phyloP scores from a whole-genome alignment of 53 echinoderm and acorn worm genomes.

The Temnopleurus reevesii region DNA sequence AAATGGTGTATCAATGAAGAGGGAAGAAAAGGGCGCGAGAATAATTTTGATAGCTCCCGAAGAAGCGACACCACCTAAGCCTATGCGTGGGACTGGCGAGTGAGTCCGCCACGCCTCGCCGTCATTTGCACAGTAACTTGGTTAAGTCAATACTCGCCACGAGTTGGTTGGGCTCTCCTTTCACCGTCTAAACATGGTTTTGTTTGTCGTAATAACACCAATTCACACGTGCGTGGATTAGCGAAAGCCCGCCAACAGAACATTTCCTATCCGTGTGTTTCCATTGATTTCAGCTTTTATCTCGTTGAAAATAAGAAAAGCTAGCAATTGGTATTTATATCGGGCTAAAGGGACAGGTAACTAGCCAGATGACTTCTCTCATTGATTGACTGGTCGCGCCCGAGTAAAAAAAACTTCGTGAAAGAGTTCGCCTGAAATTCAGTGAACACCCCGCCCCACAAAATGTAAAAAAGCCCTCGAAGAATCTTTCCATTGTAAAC shows the following conservation, averaged over 20 bases:
- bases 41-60: slow-evolving; percentile 26
- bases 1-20: slow-evolving; percentile 1
- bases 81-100: slow-evolving; percentile 47
- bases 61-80: slow-evolving; percentile 20
- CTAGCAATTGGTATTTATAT: slow-evolving; percentile 41
- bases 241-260: slow-evolving; percentile 49
- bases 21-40: slow-evolving; percentile 40
- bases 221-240: slow-evolving; percentile 61
- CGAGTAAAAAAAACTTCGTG: too few species aligned
- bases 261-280: slow-evolving; percentile 50
- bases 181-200: slow-evolving; percentile 54
- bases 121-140: slow-evolving; percentile 52
- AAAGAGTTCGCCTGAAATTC: too few species aligned
- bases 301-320: slow-evolving; percentile 28
- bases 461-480: too few species aligned
- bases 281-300: slow-evolving; percentile 18
- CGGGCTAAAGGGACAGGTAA: slow-evolving; percentile 19
- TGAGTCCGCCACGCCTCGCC: slow-evolving; percentile 22
- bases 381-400: slow-evolving; percentile 39
- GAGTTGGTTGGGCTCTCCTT: slow-evolving; percentile 47
- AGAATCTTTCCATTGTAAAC: too few species aligned
- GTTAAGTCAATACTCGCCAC: slow-evolving; percentile 60
- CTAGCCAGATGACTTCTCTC: slow-evolving; percentile 25
- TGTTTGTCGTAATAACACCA: slow-evolving; percentile 62
- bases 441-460: too few species aligned